Evolutionary conservation across 2,113 vertebrate species (phyloP).

Genomic region (human): DNA sequence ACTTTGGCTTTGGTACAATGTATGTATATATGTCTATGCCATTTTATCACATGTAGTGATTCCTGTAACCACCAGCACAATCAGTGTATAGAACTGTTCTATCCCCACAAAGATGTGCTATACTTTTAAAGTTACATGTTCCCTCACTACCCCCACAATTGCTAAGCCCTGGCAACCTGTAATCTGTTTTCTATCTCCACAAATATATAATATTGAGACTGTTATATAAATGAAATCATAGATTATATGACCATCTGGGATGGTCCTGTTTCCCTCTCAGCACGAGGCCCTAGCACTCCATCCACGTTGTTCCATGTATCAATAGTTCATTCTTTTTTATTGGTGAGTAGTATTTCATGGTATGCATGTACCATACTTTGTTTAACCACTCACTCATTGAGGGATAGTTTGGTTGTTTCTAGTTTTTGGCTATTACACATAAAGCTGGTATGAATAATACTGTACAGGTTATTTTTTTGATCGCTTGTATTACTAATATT

Average conservation of each 20-base stretch:
- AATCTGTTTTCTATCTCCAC: not conserved
- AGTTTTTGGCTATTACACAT: not conserved
- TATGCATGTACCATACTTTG: not conserved
- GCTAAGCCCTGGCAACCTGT: not conserved
- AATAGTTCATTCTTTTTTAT: not conserved
- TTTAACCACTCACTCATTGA: not conserved
- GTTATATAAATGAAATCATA: not conserved
- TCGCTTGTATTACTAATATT: not conserved
- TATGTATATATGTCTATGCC: too few relatives aligned
- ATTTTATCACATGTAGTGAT: not conserved
- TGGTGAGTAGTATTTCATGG: not conserved
- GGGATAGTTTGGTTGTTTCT: not conserved
- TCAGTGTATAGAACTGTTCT: not conserved
- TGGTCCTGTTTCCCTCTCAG: not conserved
- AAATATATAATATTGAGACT: not conserved
- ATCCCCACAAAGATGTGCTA: not conserved
- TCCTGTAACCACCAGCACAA: not conserved
- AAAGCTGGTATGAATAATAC: not conserved
- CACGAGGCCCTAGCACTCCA: not conserved
- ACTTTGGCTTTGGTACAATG: not conserved
- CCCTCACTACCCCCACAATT: not conserved
- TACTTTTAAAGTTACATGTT: not conserved
- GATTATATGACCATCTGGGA: not conserved
- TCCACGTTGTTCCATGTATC: not conserved
- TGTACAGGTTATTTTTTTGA: not conserved